Base-by-base conservation (phyloP, 2,797 vertebrate genomes). In the Acanthurus leucopareius region DNA sequence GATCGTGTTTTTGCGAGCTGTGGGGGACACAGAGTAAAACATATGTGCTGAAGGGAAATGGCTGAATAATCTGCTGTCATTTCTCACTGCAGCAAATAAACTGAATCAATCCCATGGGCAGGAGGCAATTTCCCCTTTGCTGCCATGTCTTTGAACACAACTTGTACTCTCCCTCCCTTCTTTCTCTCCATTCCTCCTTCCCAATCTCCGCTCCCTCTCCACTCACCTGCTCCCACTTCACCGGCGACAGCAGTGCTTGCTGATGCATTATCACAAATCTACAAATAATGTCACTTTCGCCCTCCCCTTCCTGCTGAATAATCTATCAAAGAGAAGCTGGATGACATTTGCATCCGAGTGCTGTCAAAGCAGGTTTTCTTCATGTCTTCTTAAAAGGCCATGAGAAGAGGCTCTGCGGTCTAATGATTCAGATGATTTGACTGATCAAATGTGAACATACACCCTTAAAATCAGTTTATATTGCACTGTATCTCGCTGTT, bases 21-120 rank as follows among this genome's bases (percentile, higher is more conserved):
- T 42, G 71, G 73, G 19, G 64, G 13, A 45, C 53, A 22, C 89
- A 82, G 88, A 91, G 68, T 83, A 84, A 92, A 88, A 90, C 86
- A 64, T 86, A 91, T 48, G 58, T 88, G 74, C 79, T 67, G 69
- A 75, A 47, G 56, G 86, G 89, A 35, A 93, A 93, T 88, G 89
- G 81, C 90, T 88, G 95, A 94, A 93, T 94, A 93, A 94, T 89
- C 92, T 94, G 91, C 93, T 93, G 93, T 94, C 90, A 89, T 91
- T 91, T 90, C 89, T 92, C 76, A 65, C 91, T 84, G 87, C 66
- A 83, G 80, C 87, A 91, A 93, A 94, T 92, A 91, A 93, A 92
- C 92, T 93, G 93, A 87, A 87, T 94, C 63, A 76, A 92, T 95
- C 93, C 91, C 73, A 82, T 86, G 91, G 85, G 85, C 89, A 73